A percentile compares a stretch with the other conserved stretches of the same genome.
Evolutionary conservation across 2,113 vertebrate genomes (phyloP).

Genomic region (Sterrhoptilus dennistouni): DNA sequence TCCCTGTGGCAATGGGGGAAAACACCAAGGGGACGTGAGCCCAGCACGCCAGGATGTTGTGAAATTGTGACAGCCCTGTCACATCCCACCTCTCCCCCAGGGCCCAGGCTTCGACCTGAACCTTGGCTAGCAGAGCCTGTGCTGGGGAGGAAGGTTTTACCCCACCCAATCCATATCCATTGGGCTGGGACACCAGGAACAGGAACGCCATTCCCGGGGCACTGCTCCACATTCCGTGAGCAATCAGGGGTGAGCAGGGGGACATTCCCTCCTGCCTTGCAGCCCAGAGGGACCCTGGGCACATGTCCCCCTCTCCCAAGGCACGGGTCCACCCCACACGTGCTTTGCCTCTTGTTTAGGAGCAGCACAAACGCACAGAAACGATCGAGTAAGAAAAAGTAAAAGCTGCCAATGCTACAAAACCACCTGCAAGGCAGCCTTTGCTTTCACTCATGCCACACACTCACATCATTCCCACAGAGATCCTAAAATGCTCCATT

Average conservation of each 20-base stretch:
- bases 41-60: neutral
- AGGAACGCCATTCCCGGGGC: too few species aligned
- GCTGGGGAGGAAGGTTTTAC: neutral
- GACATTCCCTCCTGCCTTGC: neutral
- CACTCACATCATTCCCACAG: rapidly evolving
- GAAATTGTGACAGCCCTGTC: neutral
- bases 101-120: neutral
- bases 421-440: neutral
- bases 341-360: neutral
- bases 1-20: neutral
- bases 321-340: neutral
- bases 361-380: neutral
- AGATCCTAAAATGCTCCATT: rapidly evolving
- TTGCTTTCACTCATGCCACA: neutral
- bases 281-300: neutral
- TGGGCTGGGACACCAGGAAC: neutral
- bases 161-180: rapidly evolving
- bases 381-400: neutral
- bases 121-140: neutral
- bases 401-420: neutral
- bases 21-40: neutral
- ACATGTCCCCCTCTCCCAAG: neutral
- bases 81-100: neutral
- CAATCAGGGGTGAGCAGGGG: rapidly evolving
- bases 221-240: neutral